Percentiles rank a stretch among this genome's conserved stretches.
Evolutionary conservation across 2,113 vertebrate species (phyloP).

Genomic region (Semicossyphus pulcher): DNA sequence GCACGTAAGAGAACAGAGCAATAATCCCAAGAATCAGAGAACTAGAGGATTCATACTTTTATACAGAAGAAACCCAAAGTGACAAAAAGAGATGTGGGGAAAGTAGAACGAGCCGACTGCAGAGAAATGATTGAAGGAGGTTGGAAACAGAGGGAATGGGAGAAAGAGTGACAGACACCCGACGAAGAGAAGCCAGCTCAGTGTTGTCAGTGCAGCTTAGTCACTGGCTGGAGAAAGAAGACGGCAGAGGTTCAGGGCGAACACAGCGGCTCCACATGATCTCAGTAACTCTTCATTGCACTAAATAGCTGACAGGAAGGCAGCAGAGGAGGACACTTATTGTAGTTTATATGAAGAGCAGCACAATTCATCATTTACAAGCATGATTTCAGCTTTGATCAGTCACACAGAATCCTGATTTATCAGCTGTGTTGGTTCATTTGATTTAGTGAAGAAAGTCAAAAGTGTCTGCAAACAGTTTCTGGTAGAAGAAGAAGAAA

Average conservation of each 20-base stretch:
- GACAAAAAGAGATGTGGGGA: conserved; percentile 64
- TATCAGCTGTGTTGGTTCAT: not conserved
- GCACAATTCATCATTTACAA: not conserved
- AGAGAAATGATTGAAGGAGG: conserved; percentile 61
- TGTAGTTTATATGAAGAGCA: conserved; percentile 9
- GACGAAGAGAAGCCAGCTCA: conserved; percentile 57
- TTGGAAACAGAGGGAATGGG: conserved; percentile 55
- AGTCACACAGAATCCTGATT: not conserved
- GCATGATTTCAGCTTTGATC: not conserved
- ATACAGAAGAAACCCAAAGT: conserved; percentile 76
- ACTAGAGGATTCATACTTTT: conserved; percentile 74
- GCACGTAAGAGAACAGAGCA: conserved; percentile 81
- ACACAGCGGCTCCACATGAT: conserved; percentile 24
- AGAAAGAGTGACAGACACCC: conserved; percentile 50
- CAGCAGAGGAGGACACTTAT: conserved; percentile 11
- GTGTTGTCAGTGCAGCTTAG: conserved; percentile 74
- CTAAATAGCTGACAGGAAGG: conserved; percentile 11
- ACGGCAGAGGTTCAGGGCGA: too few relatives aligned
- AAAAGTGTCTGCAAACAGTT: too few relatives aligned
- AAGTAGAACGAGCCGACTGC: conserved; percentile 66
- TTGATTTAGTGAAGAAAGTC: too few relatives aligned
- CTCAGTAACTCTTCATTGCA: conserved; percentile 15
- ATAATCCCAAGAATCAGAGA: conserved; percentile 78
- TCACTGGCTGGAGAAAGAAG: conserved; percentile 29
- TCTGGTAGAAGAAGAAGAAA: too few relatives aligned